Percentiles rank a stretch among this genome's conserved stretches.
These are phyloP conservation scores for Jacana jacana DNA, from an alignment of 2,113 vertebrate species.

Conservation along the genomic window DNA sequence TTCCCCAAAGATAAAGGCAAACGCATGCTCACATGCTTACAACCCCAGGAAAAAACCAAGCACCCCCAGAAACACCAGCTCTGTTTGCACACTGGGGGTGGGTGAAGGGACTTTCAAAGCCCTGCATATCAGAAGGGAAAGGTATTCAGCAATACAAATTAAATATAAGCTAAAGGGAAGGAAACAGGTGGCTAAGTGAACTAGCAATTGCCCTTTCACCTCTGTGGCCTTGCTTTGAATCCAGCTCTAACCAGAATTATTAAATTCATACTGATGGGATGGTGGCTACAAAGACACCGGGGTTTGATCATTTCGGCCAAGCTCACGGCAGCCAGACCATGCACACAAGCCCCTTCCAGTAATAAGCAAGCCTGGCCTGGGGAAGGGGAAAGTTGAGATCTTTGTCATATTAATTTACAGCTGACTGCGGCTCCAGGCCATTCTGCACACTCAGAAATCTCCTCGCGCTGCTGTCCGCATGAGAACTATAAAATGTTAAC, in stretches of 20 bases:
- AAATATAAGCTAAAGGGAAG: conserved; percentile 29
- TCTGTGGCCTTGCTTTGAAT: neutral
- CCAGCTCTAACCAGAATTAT: conserved; percentile 10
- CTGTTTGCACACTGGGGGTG: neutral
- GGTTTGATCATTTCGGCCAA: neutral
- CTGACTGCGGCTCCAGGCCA: neutral
- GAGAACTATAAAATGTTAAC: neutral
- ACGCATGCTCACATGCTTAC: accelerated
- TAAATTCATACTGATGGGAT: conserved; percentile 19
- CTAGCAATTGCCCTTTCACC: conserved; percentile 48
- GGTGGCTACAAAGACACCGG: neutral
- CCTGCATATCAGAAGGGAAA: neutral
- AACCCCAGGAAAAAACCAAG: neutral
- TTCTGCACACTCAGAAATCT: neutral
- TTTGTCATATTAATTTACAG: neutral
- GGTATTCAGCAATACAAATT: conserved; percentile 9
- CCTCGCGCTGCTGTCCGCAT: neutral
- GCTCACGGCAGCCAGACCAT: neutral
- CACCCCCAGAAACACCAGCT: neutral
- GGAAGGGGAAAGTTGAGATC: neutral
- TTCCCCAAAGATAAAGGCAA: neutral
- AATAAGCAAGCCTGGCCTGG: neutral
- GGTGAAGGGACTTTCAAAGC: neutral
- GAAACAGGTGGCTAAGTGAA: conserved; percentile 62
- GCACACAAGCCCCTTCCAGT: neutral